Conservation (phyloP, 2,797 vertebrate species). For the Hydrophis major region DNA sequence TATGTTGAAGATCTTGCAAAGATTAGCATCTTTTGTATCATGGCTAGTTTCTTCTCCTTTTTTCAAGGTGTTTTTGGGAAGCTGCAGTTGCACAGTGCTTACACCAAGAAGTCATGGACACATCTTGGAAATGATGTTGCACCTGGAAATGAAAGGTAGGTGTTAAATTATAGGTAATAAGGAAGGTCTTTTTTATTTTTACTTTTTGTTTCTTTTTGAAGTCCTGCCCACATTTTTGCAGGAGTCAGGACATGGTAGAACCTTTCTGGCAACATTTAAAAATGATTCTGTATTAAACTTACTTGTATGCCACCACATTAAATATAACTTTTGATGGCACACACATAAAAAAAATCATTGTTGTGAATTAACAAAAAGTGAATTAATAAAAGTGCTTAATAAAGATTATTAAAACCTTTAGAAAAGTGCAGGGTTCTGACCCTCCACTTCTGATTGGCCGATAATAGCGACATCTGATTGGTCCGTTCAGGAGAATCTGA, state of each 20-base stretch:
- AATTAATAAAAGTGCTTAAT: too few species aligned
- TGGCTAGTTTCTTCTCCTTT: neutral
- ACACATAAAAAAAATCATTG: neutral
- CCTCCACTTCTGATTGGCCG: too few species aligned
- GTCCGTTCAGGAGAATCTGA: too few species aligned
- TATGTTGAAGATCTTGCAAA: neutral
- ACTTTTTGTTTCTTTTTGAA: neutral
- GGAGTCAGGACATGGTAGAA: neutral
- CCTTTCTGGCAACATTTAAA: neutral
- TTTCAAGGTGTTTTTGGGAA: constrained; percentile 71
- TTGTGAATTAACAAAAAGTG: too few species aligned
- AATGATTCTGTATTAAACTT: neutral
- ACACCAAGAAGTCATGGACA: constrained; percentile 70
- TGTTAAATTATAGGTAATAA: neutral
- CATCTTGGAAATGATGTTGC: constrained; percentile 62
- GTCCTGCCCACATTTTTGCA: neutral
- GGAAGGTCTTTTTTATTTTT: neutral
- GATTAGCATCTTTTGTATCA: neutral
- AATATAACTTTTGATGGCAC: neutral
- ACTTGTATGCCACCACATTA: neutral
- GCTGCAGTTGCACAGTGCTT: constrained; percentile 67
- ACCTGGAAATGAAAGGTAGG: constrained; percentile 75
- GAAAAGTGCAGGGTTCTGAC: too few species aligned
- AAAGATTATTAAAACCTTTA: too few species aligned
- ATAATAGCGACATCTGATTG: too few species aligned